phyloP scores from a whole-genome alignment of 2,888 invertebrate genomes.

The Pocota personata region DNA sequence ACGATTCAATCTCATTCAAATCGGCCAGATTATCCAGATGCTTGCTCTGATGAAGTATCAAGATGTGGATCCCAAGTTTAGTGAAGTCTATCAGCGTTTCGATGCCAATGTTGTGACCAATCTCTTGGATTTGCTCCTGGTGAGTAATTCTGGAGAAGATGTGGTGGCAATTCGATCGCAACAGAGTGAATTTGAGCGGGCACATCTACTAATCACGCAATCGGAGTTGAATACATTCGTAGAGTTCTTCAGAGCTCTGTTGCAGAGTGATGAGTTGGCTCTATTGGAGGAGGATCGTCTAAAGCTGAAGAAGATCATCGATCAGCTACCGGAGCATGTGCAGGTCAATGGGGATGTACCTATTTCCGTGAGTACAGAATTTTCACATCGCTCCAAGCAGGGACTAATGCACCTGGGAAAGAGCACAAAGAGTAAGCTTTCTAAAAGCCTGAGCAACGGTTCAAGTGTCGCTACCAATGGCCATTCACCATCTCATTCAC shows the following conservation, averaged over 20 bases:
- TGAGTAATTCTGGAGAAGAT: constrained; percentile 82
- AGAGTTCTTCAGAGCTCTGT: constrained; percentile 84
- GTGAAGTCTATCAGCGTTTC: constrained; percentile 91
- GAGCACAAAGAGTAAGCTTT: constrained; percentile 81
- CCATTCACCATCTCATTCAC: constrained; percentile 77
- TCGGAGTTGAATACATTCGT: constrained; percentile 86
- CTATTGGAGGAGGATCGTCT: constrained; percentile 82
- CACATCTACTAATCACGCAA: constrained; percentile 88
- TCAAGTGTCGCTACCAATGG: constrained; percentile 59
- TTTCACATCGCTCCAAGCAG: constrained; percentile 77
- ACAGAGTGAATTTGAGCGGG: constrained; percentile 85
- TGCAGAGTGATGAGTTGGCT: constrained; percentile 79
- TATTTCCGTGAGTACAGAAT: background rate
- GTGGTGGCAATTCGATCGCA: constrained; percentile 82
- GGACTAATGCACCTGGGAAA: constrained; percentile 80
- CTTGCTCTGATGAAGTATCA: constrained; percentile 91
- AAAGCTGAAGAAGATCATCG: constrained; percentile 83
- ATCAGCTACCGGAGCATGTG: constrained; percentile 82
- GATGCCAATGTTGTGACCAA: constrained; percentile 91
- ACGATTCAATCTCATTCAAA: constrained; percentile 93
- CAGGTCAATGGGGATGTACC: constrained; percentile 75
- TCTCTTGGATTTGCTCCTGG: constrained; percentile 88
- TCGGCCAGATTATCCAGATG: constrained; percentile 96
- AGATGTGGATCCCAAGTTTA: constrained; percentile 89
- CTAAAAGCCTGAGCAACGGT: constrained; percentile 79